Evolutionary conservation across 2,888 invertebrate species (phyloP).

Genomic region (Coecobrya sp.): DNA sequence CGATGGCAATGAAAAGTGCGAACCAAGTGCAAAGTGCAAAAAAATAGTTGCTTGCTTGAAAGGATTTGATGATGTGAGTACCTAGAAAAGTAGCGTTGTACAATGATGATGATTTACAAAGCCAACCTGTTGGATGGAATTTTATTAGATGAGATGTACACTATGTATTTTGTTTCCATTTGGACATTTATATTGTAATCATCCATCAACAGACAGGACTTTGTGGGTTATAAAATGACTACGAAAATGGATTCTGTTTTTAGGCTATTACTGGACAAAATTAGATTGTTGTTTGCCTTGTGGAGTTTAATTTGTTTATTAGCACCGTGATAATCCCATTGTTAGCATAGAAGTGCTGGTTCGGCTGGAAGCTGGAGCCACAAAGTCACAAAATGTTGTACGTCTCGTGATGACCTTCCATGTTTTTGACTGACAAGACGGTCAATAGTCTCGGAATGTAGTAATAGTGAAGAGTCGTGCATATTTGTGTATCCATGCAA

Average conservation of each 20-base stretch:
- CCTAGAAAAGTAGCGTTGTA: no score
- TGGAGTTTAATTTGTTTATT: neutral
- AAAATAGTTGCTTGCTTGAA: conserved; percentile 25
- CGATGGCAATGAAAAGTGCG: conserved; percentile 65
- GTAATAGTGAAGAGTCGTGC: no score
- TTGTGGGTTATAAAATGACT: neutral
- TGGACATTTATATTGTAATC: neutral
- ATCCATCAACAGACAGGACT: neutral
- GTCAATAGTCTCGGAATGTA: conserved; percentile 5
- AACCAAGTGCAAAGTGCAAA: conserved; percentile 49
- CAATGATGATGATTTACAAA: neutral
- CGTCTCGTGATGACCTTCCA: neutral
- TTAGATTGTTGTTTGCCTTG: conserved; percentile 40
- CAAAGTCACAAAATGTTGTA: neutral
- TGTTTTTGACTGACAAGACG: conserved; percentile 2
- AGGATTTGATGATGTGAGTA: conserved; percentile 29
- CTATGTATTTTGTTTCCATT: no score
- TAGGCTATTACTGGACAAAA: conserved; percentile 38
- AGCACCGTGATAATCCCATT: neutral
- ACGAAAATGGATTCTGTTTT: neutral
- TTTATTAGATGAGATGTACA: no score
- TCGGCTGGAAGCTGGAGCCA: neutral
- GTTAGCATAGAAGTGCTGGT: neutral
- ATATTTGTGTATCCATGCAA: neutral
- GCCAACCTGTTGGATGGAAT: conserved; percentile 31